Conservation (phyloP, 2,797 vertebrate genomes). For the Parauchenoglanis ngamensis region DNA sequence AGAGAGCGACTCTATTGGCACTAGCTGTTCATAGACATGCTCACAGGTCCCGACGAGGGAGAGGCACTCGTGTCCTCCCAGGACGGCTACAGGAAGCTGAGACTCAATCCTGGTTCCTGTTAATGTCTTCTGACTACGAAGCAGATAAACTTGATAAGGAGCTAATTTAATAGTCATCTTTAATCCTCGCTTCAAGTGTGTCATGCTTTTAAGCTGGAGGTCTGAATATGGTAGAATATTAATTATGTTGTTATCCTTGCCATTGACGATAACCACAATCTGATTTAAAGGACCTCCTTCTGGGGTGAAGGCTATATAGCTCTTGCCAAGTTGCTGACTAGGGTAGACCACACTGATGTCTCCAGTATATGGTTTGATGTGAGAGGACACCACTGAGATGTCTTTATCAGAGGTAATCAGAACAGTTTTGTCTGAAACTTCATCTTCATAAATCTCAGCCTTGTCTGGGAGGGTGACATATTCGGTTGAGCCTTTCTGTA, state of each 20-base stretch:
- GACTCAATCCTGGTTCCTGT: conserved; percentile 57
- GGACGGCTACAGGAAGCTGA: conserved; percentile 55
- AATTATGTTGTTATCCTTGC: conserved; percentile 54
- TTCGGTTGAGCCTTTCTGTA: conserved; percentile 46
- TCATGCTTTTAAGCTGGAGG: conserved; percentile 7
- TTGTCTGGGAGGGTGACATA: conserved; percentile 42
- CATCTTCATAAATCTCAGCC: conserved; percentile 41
- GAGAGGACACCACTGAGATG: conserved; percentile 60
- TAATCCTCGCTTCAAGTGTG: background rate
- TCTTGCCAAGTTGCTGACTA: conserved; percentile 51
- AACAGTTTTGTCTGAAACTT: conserved; percentile 42
- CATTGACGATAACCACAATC: conserved; percentile 56
- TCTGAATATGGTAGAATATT: conserved; percentile 33
- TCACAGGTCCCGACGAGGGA: conserved; percentile 38
- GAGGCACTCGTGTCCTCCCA: conserved; percentile 59
- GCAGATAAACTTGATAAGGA: conserved; percentile 56
- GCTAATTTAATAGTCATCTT: conserved; percentile 31
- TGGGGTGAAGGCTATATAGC: conserved; percentile 60
- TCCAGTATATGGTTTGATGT: conserved; percentile 49
- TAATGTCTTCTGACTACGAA: conserved; percentile 41
- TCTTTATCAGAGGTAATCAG: conserved; percentile 54
- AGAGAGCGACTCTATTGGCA: conserved; percentile 53
- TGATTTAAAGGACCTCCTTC: conserved; percentile 6
- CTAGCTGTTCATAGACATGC: conserved; percentile 63
- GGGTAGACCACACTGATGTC: conserved; percentile 61